Conservation (phyloP, 2,888 invertebrate genomes). For the Dryadula phaetusa region DNA sequence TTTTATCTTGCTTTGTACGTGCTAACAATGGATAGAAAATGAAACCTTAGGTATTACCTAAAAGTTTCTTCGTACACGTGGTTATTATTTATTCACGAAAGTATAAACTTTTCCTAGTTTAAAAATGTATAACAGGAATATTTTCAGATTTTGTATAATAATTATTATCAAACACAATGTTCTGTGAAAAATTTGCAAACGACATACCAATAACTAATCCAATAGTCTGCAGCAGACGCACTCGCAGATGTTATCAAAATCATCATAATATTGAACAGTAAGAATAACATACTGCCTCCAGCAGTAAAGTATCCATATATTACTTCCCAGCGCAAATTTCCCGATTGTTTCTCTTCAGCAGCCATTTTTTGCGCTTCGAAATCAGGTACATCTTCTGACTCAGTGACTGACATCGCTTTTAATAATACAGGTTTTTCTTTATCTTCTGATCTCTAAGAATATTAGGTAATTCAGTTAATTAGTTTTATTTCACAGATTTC, state of each 20-base stretch:
- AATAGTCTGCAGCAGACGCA: conserved; percentile 88
- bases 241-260: conserved; percentile 81
- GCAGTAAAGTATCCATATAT: conserved; percentile 68
- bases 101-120: not conserved
- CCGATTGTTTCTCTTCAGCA: conserved; percentile 72
- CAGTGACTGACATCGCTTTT: conserved; percentile 52
- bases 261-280: conserved; percentile 59
- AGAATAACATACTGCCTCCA: conserved; percentile 65
- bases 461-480: not conserved
- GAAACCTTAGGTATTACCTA: conserved; percentile 11
- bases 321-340: conserved; percentile 71
- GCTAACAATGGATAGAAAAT: conserved; percentile 22
- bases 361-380: conserved; percentile 71
- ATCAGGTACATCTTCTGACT: conserved; percentile 61
- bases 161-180: not conserved
- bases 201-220: conserved; percentile 87
- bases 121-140: not conserved
- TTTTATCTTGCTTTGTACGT: conserved; percentile 28
- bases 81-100: conserved; percentile 1
- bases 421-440: conserved; percentile 56
- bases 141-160: not conserved
- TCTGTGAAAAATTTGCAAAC: not conserved
- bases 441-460: conserved; percentile 55
- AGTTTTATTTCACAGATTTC: too few species aligned
- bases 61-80: not conserved